These are phyloP conservation scores for Steinernema khuongi DNA, from an alignment of 1,140 invertebrate species.

Conservation along the genomic window DNA sequence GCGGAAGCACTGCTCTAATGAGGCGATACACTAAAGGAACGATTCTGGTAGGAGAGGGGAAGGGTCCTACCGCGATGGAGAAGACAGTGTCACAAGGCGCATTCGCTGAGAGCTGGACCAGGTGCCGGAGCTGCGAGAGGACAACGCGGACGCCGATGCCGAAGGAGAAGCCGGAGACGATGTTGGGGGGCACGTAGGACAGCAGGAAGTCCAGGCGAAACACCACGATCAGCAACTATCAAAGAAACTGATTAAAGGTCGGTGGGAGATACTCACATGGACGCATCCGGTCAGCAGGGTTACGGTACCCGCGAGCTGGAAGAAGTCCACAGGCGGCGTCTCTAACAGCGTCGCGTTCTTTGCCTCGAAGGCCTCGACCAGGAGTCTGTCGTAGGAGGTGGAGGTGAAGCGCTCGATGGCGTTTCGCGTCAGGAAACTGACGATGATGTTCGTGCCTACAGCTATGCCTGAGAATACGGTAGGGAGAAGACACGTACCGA, in stretches of 20 bases:
- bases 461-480: neutral
- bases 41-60: neutral
- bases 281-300: slow-evolving; percentile 35
- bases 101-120: slow-evolving; percentile 26
- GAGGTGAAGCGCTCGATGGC: slow-evolving; percentile 28
- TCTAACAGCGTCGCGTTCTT: neutral
- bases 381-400: slow-evolving; percentile 10
- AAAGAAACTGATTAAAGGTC: slow-evolving; percentile 16
- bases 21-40: slow-evolving; percentile 38
- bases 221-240: slow-evolving; percentile 29
- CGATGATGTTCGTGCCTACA: slow-evolving; percentile 40
- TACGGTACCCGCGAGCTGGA: slow-evolving; percentile 14
- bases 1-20: slow-evolving; percentile 44
- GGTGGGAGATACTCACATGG: slow-evolving; percentile 32
- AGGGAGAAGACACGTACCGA: slow-evolving; percentile 66
- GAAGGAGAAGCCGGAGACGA: slow-evolving; percentile 39
- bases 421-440: slow-evolving; percentile 43
- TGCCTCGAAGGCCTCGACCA: slow-evolving; percentile 1
- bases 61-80: slow-evolving; percentile 24
- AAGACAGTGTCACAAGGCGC: slow-evolving; percentile 25
- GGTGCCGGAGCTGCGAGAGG: slow-evolving; percentile 39
- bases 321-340: neutral
- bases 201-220: neutral
- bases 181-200: slow-evolving; percentile 20
- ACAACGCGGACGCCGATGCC: slow-evolving; percentile 37